phyloP scores from a whole-genome alignment of 2,113 vertebrate genomes.

The Malurus alboscapulatus region DNA sequence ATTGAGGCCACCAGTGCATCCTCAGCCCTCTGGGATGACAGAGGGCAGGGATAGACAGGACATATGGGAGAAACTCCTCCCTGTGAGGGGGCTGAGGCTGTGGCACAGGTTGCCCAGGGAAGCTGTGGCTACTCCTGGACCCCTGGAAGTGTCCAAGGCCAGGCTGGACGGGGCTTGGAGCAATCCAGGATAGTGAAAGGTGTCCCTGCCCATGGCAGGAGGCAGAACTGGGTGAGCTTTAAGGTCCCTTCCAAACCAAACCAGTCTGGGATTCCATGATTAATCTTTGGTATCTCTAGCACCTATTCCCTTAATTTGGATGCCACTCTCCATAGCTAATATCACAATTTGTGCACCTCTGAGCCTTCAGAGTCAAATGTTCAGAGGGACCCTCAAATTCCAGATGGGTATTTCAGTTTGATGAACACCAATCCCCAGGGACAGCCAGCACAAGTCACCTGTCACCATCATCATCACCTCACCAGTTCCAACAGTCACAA shows the following conservation, averaged over 20 bases:
- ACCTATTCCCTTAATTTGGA: fast-evolving
- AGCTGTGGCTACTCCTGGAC: not conserved
- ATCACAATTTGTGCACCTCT: fast-evolving
- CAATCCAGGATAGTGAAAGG: not conserved
- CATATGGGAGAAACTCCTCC: not conserved
- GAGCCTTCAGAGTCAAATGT: not conserved
- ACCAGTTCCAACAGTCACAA: fast-evolving
- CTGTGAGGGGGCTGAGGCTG: not conserved
- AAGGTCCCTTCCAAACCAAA: not conserved
- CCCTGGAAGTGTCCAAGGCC: not conserved
- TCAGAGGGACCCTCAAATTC: not conserved
- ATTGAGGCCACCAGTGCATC: not conserved
- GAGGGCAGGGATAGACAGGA: not conserved
- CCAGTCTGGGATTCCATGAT: not conserved
- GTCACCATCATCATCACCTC: no score
- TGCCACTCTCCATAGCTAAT: fast-evolving
- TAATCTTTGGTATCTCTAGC: not conserved
- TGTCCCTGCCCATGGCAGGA: not conserved
- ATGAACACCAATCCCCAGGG: no score
- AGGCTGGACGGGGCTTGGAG: no score
- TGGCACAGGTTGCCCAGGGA: not conserved
- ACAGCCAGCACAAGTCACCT: not conserved
- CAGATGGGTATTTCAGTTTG: fast-evolving
- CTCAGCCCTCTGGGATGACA: not conserved
- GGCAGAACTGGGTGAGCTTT: not conserved